Evolutionary conservation across 2,113 vertebrate genomes (phyloP).

Genomic region (Ceyx cyanopectus): DNA sequence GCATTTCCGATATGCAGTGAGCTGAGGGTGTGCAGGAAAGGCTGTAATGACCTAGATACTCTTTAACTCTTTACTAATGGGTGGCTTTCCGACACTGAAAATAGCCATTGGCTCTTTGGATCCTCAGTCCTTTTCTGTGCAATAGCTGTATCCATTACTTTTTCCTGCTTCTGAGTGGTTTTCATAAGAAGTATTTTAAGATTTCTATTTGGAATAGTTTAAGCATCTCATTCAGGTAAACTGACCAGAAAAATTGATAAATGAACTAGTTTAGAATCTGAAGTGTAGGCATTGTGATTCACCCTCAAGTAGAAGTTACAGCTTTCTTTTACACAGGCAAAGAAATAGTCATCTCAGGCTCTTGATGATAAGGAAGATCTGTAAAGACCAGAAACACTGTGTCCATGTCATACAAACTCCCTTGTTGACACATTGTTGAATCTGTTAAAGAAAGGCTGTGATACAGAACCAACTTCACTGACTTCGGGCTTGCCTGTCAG

Average conservation of each 20-base stretch:
- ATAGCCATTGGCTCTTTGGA: background rate
- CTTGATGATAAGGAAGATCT: background rate
- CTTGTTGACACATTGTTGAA: background rate
- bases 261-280: background rate
- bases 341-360: background rate
- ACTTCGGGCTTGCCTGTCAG: background rate
- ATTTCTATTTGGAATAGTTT: background rate
- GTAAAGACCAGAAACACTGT: background rate
- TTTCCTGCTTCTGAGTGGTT: background rate
- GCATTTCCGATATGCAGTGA: conserved; percentile 31
- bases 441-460: background rate
- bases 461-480: background rate
- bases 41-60: conserved; percentile 60
- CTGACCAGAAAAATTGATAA: background rate
- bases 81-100: background rate
- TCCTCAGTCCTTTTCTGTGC: background rate
- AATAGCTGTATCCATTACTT: background rate
- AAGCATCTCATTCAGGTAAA: background rate
- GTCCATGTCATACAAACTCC: background rate
- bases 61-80: conserved; percentile 23
- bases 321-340: conserved; percentile 1
- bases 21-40: conserved; percentile 48
- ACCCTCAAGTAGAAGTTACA: rapidly evolving
- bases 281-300: background rate
- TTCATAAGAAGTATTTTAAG: background rate